Conservation (phyloP, 1,140 invertebrate species). For the Melitaea cinxia region DNA sequence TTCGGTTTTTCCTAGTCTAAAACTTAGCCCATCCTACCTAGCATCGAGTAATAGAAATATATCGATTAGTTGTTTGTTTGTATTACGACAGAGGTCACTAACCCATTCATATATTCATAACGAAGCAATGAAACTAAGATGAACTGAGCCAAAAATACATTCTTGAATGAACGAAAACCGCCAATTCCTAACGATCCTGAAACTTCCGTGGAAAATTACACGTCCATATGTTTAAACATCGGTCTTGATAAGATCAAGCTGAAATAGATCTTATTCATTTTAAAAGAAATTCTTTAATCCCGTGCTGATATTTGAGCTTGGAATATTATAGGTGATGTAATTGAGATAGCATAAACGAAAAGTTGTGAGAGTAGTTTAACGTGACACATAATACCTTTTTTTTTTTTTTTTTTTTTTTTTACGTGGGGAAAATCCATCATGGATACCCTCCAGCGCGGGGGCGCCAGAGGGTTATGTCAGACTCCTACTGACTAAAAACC, state of each 20-base stretch:
- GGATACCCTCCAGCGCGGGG: too few species aligned
- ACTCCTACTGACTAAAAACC: too few species aligned
- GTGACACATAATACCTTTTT: constrained; percentile 30
- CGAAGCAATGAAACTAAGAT: constrained; percentile 30
- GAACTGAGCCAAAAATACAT: constrained; percentile 62
- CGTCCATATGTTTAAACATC: constrained; percentile 46
- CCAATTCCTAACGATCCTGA: constrained; percentile 51
- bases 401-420: too few species aligned
- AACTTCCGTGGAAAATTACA: constrained; percentile 71
- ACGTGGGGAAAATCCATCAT: too few species aligned
- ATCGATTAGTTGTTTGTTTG: constrained; percentile 74
- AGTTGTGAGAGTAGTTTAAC: constrained; percentile 35
- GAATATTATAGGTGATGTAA: constrained; percentile 34
- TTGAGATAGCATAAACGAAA: constrained; percentile 39
- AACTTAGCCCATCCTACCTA: too few species aligned
- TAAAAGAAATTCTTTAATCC: constrained; percentile 15
- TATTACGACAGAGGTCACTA: constrained; percentile 59
- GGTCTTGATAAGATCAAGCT: constrained; percentile 1
- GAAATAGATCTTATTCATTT: constrained; percentile 24
- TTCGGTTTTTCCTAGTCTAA: too few species aligned
- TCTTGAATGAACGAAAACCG: constrained; percentile 68
- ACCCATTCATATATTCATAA: constrained; percentile 56
- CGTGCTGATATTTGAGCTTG: neutral
- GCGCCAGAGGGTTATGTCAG: too few species aligned
- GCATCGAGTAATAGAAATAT: constrained; percentile 34